phyloP scores from a whole-genome alignment of 2,888 invertebrate genomes.

The Strigamia maritima region DNA sequence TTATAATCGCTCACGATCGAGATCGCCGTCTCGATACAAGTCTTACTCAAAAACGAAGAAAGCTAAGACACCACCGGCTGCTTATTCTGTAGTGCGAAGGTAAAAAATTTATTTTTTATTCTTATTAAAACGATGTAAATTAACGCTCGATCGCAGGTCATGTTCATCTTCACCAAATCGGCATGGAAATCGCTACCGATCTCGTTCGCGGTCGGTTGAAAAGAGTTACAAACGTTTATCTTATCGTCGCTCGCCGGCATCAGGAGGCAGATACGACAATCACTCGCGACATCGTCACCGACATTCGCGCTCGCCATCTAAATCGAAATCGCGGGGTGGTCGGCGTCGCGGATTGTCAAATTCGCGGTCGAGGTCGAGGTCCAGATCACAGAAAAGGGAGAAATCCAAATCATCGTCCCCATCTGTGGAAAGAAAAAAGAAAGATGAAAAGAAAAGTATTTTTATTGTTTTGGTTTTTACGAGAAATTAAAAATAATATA shows the following conservation, averaged over 20 bases:
- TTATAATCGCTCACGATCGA: slow-evolving; percentile 12
- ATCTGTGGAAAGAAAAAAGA: not conserved
- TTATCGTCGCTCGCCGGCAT: not conserved
- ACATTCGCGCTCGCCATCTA: not conserved
- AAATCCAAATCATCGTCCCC: not conserved
- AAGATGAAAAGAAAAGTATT: too few species aligned
- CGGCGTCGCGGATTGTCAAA: not conserved
- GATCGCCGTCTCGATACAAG: not conserved
- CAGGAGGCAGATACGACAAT: not conserved
- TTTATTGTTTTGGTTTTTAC: not conserved
- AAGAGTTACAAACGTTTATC: not conserved
- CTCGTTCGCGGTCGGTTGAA: slow-evolving; percentile 9
- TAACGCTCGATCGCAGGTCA: not conserved
- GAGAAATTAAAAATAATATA: not conserved
- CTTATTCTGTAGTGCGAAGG: slow-evolving; percentile 33
- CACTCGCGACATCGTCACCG: not conserved
- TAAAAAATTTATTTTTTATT: not conserved
- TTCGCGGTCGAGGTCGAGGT: slow-evolving; percentile 16
- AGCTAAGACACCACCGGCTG: slow-evolving; percentile 33
- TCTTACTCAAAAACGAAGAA: not conserved
- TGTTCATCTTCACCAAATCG: slow-evolving; percentile 1
- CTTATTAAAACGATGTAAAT: too few species aligned
- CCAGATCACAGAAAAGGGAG: not conserved
- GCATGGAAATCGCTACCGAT: not conserved
- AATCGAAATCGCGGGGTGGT: not conserved